Base-by-base conservation (phyloP, 2,113 vertebrate genomes). In the Entomyzon cyanotis region DNA sequence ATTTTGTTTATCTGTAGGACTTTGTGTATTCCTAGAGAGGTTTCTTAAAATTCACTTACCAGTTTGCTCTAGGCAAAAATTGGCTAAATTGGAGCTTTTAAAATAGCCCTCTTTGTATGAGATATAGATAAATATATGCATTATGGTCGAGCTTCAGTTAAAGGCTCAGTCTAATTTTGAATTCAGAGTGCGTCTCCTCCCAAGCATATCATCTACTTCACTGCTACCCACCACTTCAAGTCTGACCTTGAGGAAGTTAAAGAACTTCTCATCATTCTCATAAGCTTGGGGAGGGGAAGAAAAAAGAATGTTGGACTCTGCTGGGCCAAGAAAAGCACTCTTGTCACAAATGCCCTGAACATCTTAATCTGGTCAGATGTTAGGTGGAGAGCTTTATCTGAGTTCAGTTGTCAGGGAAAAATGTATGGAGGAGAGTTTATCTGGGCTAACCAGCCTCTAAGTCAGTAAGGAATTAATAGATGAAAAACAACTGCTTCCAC, bases 231-330 rank as follows among this genome's bases (percentile, higher is more conserved):
- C 47, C 59, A 63, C 39, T 83, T 93, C 46, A 80, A 23, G 42
- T 70, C 67, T 93, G 93, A 95, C 92, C 92, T 94, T 95, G 93
- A 93, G 52, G 63, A 93, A 78, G 68, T 70, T 58, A 74, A 80
- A 86, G 71, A 88, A 84, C 31, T 88, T 90, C 53, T 78, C 64
- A 63, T 76, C 46, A 41, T 87, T 83, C 50, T 89, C 39, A 7
- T n/a, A 64, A 74, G 20, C 52, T 74, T 3, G 1, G 33, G 11
- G 15, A 18, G 1, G 3, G 11, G 23, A 25, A 46, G 44, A 15
- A 67, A 46, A 84, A 80, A 46, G 15, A 78, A 75, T 41, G 15
- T 50, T 59, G 68, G 47, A 22, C 55, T 90, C 28, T 78, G 10
- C n/a, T 84, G 28, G 35, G 44, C 55, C 59, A 69, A 30, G 68